Conservation (phyloP, 2,113 vertebrate species). For the Suncus etruscus region DNA sequence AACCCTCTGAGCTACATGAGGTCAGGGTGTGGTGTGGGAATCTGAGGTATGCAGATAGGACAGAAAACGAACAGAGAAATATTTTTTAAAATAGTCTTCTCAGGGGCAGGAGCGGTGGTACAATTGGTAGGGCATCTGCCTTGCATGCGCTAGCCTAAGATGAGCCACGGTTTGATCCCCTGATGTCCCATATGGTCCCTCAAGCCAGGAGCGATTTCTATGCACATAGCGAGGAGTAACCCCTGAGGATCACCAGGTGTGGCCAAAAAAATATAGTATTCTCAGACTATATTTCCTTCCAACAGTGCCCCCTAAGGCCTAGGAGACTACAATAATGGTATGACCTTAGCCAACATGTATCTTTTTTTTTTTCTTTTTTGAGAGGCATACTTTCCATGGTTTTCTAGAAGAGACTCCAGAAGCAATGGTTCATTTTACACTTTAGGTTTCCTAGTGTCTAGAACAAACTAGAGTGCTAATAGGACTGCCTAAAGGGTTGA, state of each 20-base stretch:
- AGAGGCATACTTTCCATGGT: constrained; percentile 11
- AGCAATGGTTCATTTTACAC: background rate
- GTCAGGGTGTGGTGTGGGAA: background rate
- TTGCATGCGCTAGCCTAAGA: too few relatives aligned
- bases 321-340: background rate
- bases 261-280: background rate
- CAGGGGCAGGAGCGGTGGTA: too few relatives aligned
- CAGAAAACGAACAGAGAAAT: background rate
- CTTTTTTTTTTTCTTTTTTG: background rate
- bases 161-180: too few relatives aligned
- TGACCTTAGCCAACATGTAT: background rate
- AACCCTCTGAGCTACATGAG: background rate
- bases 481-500: background rate
- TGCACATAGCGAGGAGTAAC: too few relatives aligned
- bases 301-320: background rate
- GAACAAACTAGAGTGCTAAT: background rate
- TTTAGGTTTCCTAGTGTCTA: background rate
- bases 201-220: too few relatives aligned
- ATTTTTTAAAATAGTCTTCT: background rate
- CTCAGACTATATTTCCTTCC: background rate
- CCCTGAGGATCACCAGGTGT: too few relatives aligned
- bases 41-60: background rate
- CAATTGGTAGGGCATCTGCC: too few relatives aligned
- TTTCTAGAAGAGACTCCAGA: background rate
- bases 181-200: too few relatives aligned